Evolutionary conservation across 2,113 vertebrate species (phyloP).

Genomic region (Pluvianellus socialis): DNA sequence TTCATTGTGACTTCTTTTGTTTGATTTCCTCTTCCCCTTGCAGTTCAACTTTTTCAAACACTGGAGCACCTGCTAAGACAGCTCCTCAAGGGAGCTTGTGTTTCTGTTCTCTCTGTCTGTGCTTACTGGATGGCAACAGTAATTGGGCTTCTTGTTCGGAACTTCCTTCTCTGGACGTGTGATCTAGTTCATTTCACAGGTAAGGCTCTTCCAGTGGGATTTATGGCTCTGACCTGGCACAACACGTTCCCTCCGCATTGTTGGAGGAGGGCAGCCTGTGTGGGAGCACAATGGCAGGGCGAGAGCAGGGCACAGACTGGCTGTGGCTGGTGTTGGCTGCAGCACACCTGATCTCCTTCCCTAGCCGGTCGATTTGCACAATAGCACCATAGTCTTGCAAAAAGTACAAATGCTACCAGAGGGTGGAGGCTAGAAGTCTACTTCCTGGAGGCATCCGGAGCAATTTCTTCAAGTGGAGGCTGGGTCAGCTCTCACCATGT

Average conservation of each 20-base stretch:
- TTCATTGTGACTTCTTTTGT: neutral
- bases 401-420: neutral
- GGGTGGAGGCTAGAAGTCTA: neutral
- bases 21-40: neutral
- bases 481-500: neutral
- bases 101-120: neutral
- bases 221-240: neutral
- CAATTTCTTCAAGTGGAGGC: neutral
- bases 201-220: neutral
- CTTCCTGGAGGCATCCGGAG: neutral
- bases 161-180: neutral
- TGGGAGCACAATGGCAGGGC: neutral
- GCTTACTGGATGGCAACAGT: neutral
- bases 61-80: neutral
- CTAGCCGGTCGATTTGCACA: accelerated
- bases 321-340: neutral
- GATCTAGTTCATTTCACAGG: neutral
- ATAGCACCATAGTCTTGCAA: neutral
- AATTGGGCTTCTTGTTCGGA: neutral
- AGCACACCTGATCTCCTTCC: neutral
- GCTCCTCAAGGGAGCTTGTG: neutral
- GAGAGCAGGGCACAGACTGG: neutral
- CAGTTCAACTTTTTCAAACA: neutral
- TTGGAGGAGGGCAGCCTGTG: neutral
- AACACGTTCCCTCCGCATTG: neutral